These are phyloP conservation scores for Drosophila phalerata DNA, from an alignment of 2,888 invertebrate genomes.

Conservation along the genomic window DNA sequence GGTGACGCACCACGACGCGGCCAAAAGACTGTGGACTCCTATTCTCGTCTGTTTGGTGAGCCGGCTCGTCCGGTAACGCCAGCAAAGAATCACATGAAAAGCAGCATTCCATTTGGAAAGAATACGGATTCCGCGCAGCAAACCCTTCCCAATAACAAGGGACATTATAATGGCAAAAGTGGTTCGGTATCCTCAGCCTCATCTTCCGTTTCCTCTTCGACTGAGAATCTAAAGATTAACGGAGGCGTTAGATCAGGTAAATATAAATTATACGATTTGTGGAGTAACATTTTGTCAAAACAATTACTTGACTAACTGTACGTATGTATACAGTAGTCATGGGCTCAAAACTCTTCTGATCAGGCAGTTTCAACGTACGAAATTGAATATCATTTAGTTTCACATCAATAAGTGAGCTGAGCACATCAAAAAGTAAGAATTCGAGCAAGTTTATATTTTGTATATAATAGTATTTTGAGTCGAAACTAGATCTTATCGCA, in stretches of 20 bases:
- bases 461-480: slow-evolving; percentile 39
- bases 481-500: background rate
- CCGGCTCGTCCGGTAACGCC: slow-evolving; percentile 86
- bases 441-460: slow-evolving; percentile 50
- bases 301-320: background rate
- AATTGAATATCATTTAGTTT: slow-evolving; percentile 12
- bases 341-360: background rate
- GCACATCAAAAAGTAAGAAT: slow-evolving; percentile 10
- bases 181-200: slow-evolving; percentile 83
- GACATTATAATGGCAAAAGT: slow-evolving; percentile 83
- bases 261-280: background rate
- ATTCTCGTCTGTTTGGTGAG: slow-evolving; percentile 87
- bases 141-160: slow-evolving; percentile 80
- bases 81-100: slow-evolving; percentile 87
- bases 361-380: background rate
- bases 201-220: slow-evolving; percentile 84
- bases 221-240: slow-evolving; percentile 84
- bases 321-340: slow-evolving; percentile 12
- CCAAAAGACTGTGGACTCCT: slow-evolving; percentile 86
- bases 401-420: slow-evolving; percentile 13
- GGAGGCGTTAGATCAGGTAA: slow-evolving; percentile 83
- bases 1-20: slow-evolving; percentile 84
- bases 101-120: slow-evolving; percentile 87
- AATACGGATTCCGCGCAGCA: slow-evolving; percentile 80
- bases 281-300: background rate